phyloP scores from a whole-genome alignment of 2,888 invertebrate genomes.

The Polyploca ridens region DNA sequence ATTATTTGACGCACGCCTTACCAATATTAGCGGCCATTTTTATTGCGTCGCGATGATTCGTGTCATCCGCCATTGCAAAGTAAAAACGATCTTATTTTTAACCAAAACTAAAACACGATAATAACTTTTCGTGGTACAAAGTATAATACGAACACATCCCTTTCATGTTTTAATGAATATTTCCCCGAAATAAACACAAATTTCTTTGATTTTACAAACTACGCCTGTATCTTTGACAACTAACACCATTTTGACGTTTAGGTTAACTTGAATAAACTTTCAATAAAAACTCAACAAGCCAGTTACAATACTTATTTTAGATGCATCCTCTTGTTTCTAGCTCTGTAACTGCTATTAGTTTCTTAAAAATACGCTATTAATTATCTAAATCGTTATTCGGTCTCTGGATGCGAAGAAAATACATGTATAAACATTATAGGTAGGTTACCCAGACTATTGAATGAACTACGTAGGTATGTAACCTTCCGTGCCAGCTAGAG shows the following conservation, averaged over 20 bases:
- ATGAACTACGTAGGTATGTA: too few species aligned
- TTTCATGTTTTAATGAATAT: constrained; percentile 56
- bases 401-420: background rate
- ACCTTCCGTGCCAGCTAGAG: too few species aligned
- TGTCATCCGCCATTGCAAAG: constrained; percentile 84
- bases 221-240: constrained; percentile 79
- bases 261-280: constrained; percentile 52
- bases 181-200: constrained; percentile 67
- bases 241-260: constrained; percentile 82
- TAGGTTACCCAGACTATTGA: background rate
- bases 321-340: constrained; percentile 22
- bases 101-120: constrained; percentile 60
- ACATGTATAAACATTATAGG: background rate
- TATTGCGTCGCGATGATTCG: constrained; percentile 84
- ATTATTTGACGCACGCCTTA: constrained; percentile 81
- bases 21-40: constrained; percentile 82
- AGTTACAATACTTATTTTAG: constrained; percentile 58
- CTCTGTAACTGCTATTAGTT: constrained; percentile 21
- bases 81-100: constrained; percentile 61
- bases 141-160: constrained; percentile 62
- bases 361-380: constrained; percentile 36
- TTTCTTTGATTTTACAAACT: constrained; percentile 71
- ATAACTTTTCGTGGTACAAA: constrained; percentile 52
- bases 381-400: constrained; percentile 24
- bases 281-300: constrained; percentile 54